Evolutionary conservation across 2,113 vertebrate species (phyloP), one percentile per base, ranked within the genome.

Genomic region (Solea senegalensis): DNA sequence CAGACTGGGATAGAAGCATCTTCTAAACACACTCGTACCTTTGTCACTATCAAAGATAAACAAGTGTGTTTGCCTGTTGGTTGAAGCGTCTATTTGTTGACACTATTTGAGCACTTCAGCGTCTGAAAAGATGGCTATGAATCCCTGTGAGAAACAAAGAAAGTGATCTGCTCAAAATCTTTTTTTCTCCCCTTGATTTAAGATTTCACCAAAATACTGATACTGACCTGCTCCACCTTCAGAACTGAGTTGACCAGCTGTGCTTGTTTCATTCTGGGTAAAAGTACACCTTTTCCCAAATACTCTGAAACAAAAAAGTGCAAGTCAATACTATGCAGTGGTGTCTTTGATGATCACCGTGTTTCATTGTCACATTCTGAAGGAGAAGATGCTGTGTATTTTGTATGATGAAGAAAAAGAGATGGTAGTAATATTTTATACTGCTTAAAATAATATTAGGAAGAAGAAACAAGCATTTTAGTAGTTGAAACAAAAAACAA

Each of bases 221-320:
- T 16, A 84, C 85, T 55, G 13, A 92, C 91, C 92, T 88, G 7
- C 3, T 90, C 65, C 64, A 90, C 21, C 9, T 51, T 76, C 52
- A 93, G 72, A n/a, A 85, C 69, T 9, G 89, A 43, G 64, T 92
- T 86, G 40, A 85, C 69, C 41, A 88, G 80, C 51, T 80, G 26
- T 34, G 44, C 65, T 0, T 77, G 7, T 64, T 12, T 67, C 10
- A 45, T 55, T 56, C 67, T 8, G 39, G 90, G 89, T 72, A 93
- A 49, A 55, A 5, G 4, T 26, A 85, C 1, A n/a, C 90, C 91
- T 2, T 41, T 0, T 0, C 21, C n/a, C 49, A 93, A 78, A 57
- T 48, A 70, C 2, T 5, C 90, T 93, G 70, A 62, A 82, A 78
- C 10, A 57, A 41, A 70, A 40, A 65, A 34, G 34, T 34, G 34